Evolutionary conservation across 2,888 invertebrate genomes (phyloP).

Genomic region (Ennomos quercinarius): DNA sequence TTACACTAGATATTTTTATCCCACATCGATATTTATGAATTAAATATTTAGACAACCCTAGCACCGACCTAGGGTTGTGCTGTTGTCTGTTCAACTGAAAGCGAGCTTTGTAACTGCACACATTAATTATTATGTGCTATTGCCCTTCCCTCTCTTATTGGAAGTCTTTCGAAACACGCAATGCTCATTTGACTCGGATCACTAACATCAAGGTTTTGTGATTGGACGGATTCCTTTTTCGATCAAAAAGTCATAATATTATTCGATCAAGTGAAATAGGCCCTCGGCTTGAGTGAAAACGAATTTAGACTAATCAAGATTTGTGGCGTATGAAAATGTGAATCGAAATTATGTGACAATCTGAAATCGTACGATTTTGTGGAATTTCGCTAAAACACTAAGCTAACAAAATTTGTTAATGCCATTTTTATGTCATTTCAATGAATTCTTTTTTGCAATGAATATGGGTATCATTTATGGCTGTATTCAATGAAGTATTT

Average conservation of each 20-base stretch:
- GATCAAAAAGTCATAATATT: conserved; percentile 37
- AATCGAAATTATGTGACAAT: conserved; percentile 23
- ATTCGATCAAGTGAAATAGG: conserved; percentile 27
- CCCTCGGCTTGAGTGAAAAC: conserved; percentile 23
- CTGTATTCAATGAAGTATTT: too few species aligned
- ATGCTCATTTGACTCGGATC: conserved; percentile 66
- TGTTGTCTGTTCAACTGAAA: neutral
- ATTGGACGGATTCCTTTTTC: conserved; percentile 39
- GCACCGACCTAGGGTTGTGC: too few species aligned
- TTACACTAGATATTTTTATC: too few species aligned
- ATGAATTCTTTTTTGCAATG: too few species aligned
- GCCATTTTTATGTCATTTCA: too few species aligned
- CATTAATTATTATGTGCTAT: conserved; percentile 13
- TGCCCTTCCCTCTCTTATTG: conserved; percentile 57
- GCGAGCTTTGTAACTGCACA: conserved; percentile 18
- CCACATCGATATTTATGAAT: too few species aligned
- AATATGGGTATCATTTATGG: too few species aligned
- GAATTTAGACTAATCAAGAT: conserved; percentile 31
- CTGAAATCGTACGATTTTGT: conserved; percentile 14
- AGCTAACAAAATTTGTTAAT: neutral
- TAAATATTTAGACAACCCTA: too few species aligned
- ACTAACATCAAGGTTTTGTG: conserved; percentile 51
- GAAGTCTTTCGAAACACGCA: conserved; percentile 74
- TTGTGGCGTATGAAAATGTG: conserved; percentile 24
- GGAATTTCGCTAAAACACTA: conserved; percentile 9